phyloP scores from a whole-genome alignment of 2,113 vertebrate species.

The Trachemys scripta region DNA sequence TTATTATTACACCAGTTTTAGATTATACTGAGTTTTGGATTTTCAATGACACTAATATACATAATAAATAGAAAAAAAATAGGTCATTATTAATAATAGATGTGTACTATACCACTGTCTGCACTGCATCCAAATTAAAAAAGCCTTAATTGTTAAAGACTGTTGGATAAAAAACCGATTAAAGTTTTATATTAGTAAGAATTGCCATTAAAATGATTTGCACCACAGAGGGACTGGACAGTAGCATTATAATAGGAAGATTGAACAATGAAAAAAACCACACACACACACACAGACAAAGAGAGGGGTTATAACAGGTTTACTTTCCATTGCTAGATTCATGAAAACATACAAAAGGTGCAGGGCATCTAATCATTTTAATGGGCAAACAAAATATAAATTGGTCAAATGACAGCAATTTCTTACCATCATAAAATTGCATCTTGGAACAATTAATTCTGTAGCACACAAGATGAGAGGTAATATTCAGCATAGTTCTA shows the following conservation, averaged over 20 bases:
- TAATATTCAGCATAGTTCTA: neutral
- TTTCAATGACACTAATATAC: neutral
- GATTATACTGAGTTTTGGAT: neutral
- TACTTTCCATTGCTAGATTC: neutral
- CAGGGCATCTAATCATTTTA: neutral
- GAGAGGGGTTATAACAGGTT: neutral
- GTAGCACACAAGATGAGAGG: neutral
- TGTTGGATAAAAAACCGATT: neutral
- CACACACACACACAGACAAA: neutral
- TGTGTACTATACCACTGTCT: neutral
- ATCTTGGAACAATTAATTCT: neutral
- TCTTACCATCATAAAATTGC: neutral
- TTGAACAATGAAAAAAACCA: neutral
- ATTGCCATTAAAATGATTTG: neutral
- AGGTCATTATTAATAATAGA: neutral
- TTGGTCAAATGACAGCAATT: neutral
- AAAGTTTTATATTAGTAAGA: neutral
- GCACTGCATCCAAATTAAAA: neutral
- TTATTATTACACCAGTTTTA: neutral
- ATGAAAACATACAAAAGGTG: neutral
- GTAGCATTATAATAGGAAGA: rapidly evolving
- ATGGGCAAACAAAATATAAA: neutral
- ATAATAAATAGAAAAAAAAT: neutral
- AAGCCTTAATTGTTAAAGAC: neutral
- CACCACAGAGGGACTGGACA: neutral